Base-by-base conservation (phyloP, 2,797 vertebrate species). In the Rhinophrynus dorsalis region DNA sequence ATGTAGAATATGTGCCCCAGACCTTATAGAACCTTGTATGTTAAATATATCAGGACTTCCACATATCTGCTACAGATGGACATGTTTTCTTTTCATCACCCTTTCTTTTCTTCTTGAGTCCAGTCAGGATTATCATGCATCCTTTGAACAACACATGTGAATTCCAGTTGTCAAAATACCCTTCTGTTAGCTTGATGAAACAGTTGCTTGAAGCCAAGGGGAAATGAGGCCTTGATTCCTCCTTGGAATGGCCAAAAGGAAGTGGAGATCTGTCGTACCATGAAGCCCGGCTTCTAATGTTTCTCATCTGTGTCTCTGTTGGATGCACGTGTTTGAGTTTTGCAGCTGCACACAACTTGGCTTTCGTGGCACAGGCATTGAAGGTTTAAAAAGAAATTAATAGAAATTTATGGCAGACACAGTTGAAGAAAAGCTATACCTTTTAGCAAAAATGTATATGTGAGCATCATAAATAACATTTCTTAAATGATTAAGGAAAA, bases 161-260 rank as follows among this genome's bases (percentile, higher is more conserved):
- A 79, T 91, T 89, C 87, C 90, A 92, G 88, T 92, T 95, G 90
- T 94, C 81, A 82, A 92, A 93, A 94, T 90, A 92, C 11, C 12
- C 71, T 75, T 78, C 75, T 75, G 66, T 35, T 38, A 24, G 18
- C 15, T 58, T 50, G 61, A 73, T 73, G 69, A 52, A 65, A 55
- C 61, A 52, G 61, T 54, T 73, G 54, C 45, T 66, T 59, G 21
- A 58, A 59, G 54, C 45, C 44, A 6, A 58, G 38, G 40, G 75
- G 65, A 67, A 68, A 65, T 69, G 74, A 80, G 68, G 60, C 45
- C 61, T 73, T 12, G 18, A 63, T 63, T 59, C 45, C 60, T 52
- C 42, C 24, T 27, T 33, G 61, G 44, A 58, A 64, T 40, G 52
- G 44, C 7, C 50, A 24, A 20, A 45, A 40, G 51, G 27, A 63